Conservation (phyloP, 2,797 vertebrate species). For the Sebastolobus alascanus region DNA sequence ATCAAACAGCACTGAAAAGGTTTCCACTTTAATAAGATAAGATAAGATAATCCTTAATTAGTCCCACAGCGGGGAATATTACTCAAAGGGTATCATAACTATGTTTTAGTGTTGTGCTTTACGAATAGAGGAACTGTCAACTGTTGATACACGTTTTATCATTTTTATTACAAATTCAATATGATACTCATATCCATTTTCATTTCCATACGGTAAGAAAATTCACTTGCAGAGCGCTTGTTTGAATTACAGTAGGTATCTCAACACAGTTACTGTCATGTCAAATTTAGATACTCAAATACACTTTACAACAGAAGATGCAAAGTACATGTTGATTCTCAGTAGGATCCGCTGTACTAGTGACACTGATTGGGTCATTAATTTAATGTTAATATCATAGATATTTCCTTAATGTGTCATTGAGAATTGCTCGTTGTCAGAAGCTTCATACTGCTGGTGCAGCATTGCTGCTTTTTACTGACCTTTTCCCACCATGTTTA, state of each 20-base stretch:
- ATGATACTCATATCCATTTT: neutral
- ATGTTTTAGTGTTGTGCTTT: neutral
- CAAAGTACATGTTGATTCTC: neutral
- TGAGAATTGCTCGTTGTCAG: neutral
- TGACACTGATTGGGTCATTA: neutral
- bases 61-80: too few species aligned
- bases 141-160: neutral
- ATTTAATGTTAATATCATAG: neutral
- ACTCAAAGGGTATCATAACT: neutral
- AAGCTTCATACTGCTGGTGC: neutral
- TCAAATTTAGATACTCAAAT: neutral
- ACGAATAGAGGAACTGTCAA: neutral
- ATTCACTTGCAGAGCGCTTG: neutral
- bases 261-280: neutral
- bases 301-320: neutral
- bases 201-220: neutral
- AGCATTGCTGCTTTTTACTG: neutral
- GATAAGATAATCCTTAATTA: too few species aligned
- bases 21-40: too few species aligned
- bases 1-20: too few species aligned
- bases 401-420: neutral
- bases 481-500: neutral
- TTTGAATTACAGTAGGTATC: neutral
- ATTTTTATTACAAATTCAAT: neutral
- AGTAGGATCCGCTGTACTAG: neutral